Evolutionary conservation across 1,140 invertebrate species (phyloP).

Genomic region (Dendrolimus punctatus): DNA sequence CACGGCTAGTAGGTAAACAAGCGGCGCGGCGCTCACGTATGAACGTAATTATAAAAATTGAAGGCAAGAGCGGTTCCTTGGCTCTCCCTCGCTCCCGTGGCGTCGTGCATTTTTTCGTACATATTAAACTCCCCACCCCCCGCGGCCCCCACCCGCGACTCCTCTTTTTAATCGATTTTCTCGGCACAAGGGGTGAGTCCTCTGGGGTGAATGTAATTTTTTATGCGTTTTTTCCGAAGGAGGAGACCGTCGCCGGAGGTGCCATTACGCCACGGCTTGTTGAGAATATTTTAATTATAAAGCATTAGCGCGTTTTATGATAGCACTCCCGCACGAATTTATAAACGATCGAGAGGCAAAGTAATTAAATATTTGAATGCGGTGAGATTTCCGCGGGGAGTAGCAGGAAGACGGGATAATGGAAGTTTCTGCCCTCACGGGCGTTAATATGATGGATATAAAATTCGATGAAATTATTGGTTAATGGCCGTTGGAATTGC

Average conservation of each 20-base stretch:
- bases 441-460: conserved; percentile 65
- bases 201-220: conserved; percentile 74
- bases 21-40: conserved; percentile 55
- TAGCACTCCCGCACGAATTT: conserved; percentile 65
- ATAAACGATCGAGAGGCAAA: conserved; percentile 67
- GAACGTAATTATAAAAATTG: conserved; percentile 73
- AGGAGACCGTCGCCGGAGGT: conserved; percentile 64
- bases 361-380: conserved; percentile 72
- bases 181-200: conserved; percentile 70
- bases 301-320: conserved; percentile 71
- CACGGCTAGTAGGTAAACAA: conserved; percentile 9
- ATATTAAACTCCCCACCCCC: conserved; percentile 63
- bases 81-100: conserved; percentile 59
- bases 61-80: conserved; percentile 54
- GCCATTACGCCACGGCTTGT: conserved; percentile 73
- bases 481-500: conserved; percentile 61
- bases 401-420: conserved; percentile 48
- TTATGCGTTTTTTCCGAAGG: conserved; percentile 71
- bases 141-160: conserved; percentile 47
- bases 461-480: conserved; percentile 68
- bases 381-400: conserved; percentile 68
- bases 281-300: conserved; percentile 74
- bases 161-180: conserved; percentile 72
- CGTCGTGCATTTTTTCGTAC: conserved; percentile 71
- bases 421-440: conserved; percentile 39